phyloP scores from a whole-genome alignment of 2,797 vertebrate genomes.

The Podarcis siculus region DNA sequence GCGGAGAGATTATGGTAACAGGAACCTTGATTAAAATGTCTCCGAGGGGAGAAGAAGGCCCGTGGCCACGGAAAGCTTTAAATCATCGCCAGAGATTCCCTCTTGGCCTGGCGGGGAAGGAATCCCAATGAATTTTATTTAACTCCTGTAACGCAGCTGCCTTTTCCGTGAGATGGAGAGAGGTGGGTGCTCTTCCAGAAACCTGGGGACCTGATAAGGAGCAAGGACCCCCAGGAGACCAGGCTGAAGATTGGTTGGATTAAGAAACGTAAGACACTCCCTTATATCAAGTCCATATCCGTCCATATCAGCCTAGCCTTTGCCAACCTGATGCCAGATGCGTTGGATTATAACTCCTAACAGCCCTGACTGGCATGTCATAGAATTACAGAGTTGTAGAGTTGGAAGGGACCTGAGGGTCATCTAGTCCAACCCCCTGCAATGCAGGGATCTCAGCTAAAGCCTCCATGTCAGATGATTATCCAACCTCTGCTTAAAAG shows the following conservation, averaged over 20 bases:
- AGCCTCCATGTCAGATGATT: too few relatives aligned
- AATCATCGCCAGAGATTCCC: conserved; percentile 23
- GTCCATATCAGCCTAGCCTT: too few relatives aligned
- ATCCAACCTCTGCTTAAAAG: too few relatives aligned
- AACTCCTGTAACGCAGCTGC: background rate
- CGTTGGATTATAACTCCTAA: too few relatives aligned
- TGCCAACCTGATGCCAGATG: too few relatives aligned
- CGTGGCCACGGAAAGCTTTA: background rate
- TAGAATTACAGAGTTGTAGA: too few relatives aligned
- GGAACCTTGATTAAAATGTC: conserved; percentile 15
- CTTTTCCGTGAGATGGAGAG: background rate
- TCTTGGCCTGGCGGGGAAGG: background rate
- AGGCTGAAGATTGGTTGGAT: background rate
- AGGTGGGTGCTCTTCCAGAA: background rate
- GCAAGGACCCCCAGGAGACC: background rate
- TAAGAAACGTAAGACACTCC: background rate
- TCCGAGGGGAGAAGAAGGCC: background rate
- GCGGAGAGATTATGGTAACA: conserved; percentile 9
- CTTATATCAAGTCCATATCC: background rate
- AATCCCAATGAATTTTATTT: background rate
- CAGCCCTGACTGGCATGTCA: too few relatives aligned
- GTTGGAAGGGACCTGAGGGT: too few relatives aligned
- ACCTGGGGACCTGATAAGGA: background rate
- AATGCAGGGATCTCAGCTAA: too few relatives aligned
- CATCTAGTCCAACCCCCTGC: too few relatives aligned